Conservation (phyloP, 2,113 vertebrate species). For the Triplophysa rosa region DNA sequence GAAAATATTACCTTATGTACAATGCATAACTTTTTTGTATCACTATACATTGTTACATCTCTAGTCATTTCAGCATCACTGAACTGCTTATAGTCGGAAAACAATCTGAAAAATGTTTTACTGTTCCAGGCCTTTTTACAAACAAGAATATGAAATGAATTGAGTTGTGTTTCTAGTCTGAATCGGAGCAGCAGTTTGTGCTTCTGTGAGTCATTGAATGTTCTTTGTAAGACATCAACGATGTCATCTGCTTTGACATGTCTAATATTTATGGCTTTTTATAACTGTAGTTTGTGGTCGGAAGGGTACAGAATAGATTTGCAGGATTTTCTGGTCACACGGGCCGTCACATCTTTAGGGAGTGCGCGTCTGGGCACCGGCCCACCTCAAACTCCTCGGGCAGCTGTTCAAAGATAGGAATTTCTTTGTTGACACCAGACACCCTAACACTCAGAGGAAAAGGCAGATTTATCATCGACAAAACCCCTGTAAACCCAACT, state of each 20-base stretch:
- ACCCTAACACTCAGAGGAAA: conserved; percentile 15
- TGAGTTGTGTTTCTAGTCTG: neutral
- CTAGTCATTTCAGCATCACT: too few species aligned
- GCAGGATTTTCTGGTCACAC: conserved; percentile 12
- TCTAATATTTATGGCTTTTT: conserved; percentile 22
- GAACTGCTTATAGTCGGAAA: too few species aligned
- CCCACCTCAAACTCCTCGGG: conserved; percentile 23
- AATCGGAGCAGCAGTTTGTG: conserved; percentile 9
- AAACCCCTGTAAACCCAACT: conserved; percentile 23
- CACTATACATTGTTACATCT: too few species aligned
- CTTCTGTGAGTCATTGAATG: neutral
- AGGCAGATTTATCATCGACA: conserved; percentile 22
- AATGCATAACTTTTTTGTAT: too few species aligned
- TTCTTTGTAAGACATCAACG: neutral
- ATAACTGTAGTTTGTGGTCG: neutral
- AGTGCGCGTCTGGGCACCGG: conserved; percentile 25
- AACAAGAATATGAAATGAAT: neutral
- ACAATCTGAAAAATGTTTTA: too few species aligned
- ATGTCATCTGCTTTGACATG: conserved; percentile 17
- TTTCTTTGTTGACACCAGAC: conserved; percentile 43
- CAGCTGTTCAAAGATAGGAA: conserved; percentile 31
- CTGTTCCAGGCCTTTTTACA: neutral
- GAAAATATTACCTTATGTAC: too few species aligned
- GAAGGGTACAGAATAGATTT: conserved; percentile 9
- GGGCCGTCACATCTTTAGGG: conserved; percentile 16